Evolutionary conservation across 2,888 invertebrate genomes (phyloP), one percentile per base, ranked within the genome.

Genomic region (Pyrrhosoma nymphula): DNA sequence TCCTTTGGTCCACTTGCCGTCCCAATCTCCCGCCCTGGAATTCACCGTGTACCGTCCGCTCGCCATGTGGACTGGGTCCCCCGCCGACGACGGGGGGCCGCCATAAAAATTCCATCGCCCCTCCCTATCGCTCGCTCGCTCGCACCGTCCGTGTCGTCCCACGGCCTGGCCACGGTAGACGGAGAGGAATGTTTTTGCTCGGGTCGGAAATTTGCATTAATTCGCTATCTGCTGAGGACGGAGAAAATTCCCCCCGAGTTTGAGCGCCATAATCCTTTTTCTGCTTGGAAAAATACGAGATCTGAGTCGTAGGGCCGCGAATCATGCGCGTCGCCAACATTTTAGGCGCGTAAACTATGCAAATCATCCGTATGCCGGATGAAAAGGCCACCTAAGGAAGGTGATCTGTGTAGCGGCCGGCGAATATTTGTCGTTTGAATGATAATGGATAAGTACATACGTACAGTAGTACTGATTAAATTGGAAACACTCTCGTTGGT

Each of bases 131-230:
- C 82, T 69, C 69, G 82, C 82, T 18, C 82, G 14, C 35, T 69
- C 69, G 47, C n/a, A n/a, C n/a, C n/a, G n/a, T n/a, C 8, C 47
- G 47, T 8, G 47, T 47, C 60, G 60, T 20, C 60, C 82, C 82
- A 82, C 82, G 35, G 82, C 26, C n/a, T n/a, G 69, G n/a, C 23
- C 26, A n/a, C n/a, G n/a, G 26, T 26, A 69, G 35, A 35, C 82
- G 35, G 82, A 69, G 69, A 82, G 82, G 82, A 82, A 82, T 82
- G 82, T 35, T 82, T 82, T 82, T 35, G 30, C 82, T 82, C 82
- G 82, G 82, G 12, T n/a, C n/a, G 30, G 82, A 82, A 82, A 82
- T 82, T 82, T 82, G 82, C 82, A 82, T 82, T 35, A 82, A 82
- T 82, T 82, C 82, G 16, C 82, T 35, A 10, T 23, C 82, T 16